Evolutionary conservation across 2,797 vertebrate species (phyloP), one percentile per base, ranked within the genome.

Genomic region (Mastacembelus armatus): DNA sequence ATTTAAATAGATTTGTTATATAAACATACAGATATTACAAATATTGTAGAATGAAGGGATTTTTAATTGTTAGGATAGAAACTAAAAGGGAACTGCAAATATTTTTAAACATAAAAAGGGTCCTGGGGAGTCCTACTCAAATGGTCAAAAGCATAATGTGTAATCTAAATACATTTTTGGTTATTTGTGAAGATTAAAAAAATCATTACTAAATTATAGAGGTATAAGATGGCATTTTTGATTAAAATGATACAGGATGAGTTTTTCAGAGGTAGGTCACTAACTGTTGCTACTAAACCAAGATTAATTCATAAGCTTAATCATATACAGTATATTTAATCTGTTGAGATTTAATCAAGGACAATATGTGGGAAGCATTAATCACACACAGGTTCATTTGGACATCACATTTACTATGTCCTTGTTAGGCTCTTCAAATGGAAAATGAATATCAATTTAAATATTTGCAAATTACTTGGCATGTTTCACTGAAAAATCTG

Each of bases 391-490:
- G 16, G 35, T 3, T 38, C 15, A 38, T 35, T 38, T 3, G 21
- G 12, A 21, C 16, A 19, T 12, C 16, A 32, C 14, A 16, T 10
- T 39, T 32, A 45, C 24, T 3, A 19, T 19, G 33, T 64, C 40
- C 18, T 59, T 52, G 15, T 57, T 33, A 38, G 24, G 38, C 7
- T 22, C 10, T 26, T 16, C 12, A 42, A 16, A n/a, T 43, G 22
- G 24, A 60, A 43, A 38, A 45, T 58, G 5, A 48, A 54, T 54
- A 48, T 49, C 22, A 43, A 32, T 30, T 42, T n/a, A 19, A 7
- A 18, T 10, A 30, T 26, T 54, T 29, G 2, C 4, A 48, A 48
- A 54, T 52, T 35, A 32, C 42, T 16, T 19, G 9, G 21, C 36
- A 38, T 32, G 21, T 36, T 22, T 30, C 35, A 38, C 10, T 12